Evolutionary conservation across 2,113 vertebrate species (phyloP).

Genomic region (Colaptes auratus): DNA sequence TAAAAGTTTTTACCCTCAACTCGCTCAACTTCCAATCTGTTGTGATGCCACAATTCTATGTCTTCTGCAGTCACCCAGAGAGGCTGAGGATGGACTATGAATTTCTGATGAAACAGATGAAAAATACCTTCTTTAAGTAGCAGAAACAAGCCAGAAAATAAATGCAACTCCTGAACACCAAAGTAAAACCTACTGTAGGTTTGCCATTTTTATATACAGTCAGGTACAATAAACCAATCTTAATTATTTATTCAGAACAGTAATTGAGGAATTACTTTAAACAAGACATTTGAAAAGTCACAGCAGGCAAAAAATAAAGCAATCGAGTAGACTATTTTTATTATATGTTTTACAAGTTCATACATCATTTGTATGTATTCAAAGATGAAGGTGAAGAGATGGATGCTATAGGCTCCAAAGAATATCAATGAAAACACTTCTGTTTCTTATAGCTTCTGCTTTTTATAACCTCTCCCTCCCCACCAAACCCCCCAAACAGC

Average conservation of each 20-base stretch:
- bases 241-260: background rate
- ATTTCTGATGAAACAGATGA: constrained; percentile 54
- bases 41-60: constrained; percentile 52
- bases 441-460: background rate
- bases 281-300: background rate
- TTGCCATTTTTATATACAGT: background rate
- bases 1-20: constrained; percentile 53
- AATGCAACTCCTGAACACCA: background rate
- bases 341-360: background rate
- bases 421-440: background rate
- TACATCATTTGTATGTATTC: background rate
- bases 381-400: background rate
- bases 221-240: background rate
- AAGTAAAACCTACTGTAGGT: background rate
- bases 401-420: background rate
- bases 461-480: background rate
- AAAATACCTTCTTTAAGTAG: constrained; percentile 40
- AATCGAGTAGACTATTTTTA: background rate
- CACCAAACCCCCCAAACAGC: background rate
- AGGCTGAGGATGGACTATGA: constrained; percentile 50
- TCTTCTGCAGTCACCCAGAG: constrained; percentile 55
- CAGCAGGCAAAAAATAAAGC: background rate
- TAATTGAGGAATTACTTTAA: background rate
- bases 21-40: constrained; percentile 49
- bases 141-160: background rate